A percentile compares a stretch with the other conserved stretches of the same genome.
Evolutionary conservation across 2,888 invertebrate species (phyloP).

Genomic region (Harpalus rufipes): DNA sequence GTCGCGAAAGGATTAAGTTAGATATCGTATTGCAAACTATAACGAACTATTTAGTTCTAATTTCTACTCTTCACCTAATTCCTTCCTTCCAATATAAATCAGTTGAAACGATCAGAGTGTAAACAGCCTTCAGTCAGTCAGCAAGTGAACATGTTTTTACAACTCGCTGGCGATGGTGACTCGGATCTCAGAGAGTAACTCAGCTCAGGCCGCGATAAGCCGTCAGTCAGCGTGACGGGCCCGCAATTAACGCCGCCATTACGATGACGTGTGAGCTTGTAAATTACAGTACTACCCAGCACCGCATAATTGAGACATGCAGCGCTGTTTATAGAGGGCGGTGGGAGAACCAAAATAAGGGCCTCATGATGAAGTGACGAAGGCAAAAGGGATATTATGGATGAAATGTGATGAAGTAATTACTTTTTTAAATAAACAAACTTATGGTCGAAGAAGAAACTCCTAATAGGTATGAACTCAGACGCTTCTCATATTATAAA

Average conservation of each 20-base stretch:
- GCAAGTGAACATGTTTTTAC: slow-evolving; percentile 55
- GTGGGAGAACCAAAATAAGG: not conserved
- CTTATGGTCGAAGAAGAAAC: too few species aligned
- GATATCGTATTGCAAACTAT: too few species aligned
- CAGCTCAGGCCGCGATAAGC: slow-evolving; percentile 23
- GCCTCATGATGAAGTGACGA: not conserved
- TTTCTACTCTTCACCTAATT: too few species aligned
- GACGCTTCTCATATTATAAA: too few species aligned
- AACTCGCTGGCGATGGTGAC: slow-evolving; percentile 28
- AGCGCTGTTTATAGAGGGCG: slow-evolving; percentile 10
- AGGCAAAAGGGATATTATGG: not conserved
- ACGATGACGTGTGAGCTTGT: slow-evolving; percentile 44
- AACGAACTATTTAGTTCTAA: too few species aligned
- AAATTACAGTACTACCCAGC: slow-evolving; percentile 22
- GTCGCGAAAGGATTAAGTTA: too few species aligned
- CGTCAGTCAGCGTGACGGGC: slow-evolving; percentile 25
- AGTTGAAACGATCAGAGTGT: slow-evolving; percentile 51
- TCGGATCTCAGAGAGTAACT: slow-evolving; percentile 10
- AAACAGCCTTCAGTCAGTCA: slow-evolving; percentile 56
- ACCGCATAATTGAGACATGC: slow-evolving; percentile 25
- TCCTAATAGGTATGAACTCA: too few species aligned
- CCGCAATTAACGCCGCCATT: slow-evolving; percentile 47
- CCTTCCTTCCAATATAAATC: slow-evolving; percentile 29
- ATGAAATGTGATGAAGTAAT: not conserved
- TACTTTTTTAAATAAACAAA: not conserved